Percentiles rank a stretch among this genome's conserved stretches.
Evolutionary conservation across 2,888 invertebrate genomes (phyloP).

Genomic region (Lissocephala sabroskyi): DNA sequence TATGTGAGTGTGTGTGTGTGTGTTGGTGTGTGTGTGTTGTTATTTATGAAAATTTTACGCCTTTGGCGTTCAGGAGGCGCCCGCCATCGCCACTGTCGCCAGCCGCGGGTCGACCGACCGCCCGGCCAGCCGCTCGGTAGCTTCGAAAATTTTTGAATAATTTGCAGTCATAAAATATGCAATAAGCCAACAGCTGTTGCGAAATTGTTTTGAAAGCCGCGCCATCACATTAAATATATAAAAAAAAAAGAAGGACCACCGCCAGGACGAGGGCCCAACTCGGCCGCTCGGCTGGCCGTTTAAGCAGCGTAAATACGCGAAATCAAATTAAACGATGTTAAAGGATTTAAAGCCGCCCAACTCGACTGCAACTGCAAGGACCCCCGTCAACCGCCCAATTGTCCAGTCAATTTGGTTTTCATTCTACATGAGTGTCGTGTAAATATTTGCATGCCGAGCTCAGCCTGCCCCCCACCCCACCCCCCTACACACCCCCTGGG

Average conservation of each 20-base stretch:
- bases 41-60: conserved; percentile 46
- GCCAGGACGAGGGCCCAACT: neutral
- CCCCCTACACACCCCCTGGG: too few species aligned
- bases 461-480: too few species aligned
- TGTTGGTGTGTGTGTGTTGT: conserved; percentile 19
- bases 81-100: conserved; percentile 13
- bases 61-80: conserved; percentile 26
- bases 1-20: conserved; percentile 7
- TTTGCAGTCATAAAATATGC: conserved; percentile 73
- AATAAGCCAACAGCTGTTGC: conserved; percentile 73
- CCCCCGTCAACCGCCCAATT: neutral
- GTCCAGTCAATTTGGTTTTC: conserved; percentile 9
- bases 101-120: neutral
- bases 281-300: conserved; percentile 2
- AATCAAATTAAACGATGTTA: conserved; percentile 52
- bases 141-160: conserved; percentile 71
- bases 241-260: conserved; percentile 33
- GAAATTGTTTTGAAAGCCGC: conserved; percentile 73
- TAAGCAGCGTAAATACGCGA: conserved; percentile 17
- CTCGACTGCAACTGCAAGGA: neutral
- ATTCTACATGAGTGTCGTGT: conserved; percentile 8
- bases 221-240: conserved; percentile 72
- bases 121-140: conserved; percentile 23
- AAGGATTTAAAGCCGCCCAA: conserved; percentile 36
- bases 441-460: conserved; percentile 16